phyloP scores from a whole-genome alignment of 2,888 invertebrate species.

The Scelioninae gen. 2 region DNA sequence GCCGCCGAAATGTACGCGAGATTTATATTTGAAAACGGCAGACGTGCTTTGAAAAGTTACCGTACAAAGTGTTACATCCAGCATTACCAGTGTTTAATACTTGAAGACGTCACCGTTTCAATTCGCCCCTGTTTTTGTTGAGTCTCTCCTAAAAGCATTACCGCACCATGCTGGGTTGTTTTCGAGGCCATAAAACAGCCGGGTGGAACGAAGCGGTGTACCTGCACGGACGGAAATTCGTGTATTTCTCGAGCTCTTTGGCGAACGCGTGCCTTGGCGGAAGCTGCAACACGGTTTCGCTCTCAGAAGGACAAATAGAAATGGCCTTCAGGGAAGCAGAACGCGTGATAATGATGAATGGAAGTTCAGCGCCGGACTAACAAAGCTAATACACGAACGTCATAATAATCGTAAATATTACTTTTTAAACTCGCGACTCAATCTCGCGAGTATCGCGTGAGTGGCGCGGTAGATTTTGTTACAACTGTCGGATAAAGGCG shows the following conservation, averaged over 20 bases:
- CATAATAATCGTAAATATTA: constrained; percentile 44
- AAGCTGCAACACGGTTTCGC: constrained; percentile 73
- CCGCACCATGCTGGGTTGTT: constrained; percentile 60
- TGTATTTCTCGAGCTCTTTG: constrained; percentile 55
- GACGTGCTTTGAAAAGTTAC: constrained; percentile 19
- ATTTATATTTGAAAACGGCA: too few species aligned
- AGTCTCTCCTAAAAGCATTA: constrained; percentile 48
- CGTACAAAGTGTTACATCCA: constrained; percentile 40
- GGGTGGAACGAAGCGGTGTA: constrained; percentile 56
- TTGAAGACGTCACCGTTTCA: constrained; percentile 45
- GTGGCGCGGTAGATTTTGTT: too few species aligned
- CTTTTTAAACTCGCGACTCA: constrained; percentile 19
- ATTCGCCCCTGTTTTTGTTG: constrained; percentile 38
- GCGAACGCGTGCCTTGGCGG: constrained; percentile 67
- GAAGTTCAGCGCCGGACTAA: constrained; percentile 67
- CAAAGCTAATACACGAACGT: constrained; percentile 51
- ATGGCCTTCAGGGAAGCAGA: constrained; percentile 59
- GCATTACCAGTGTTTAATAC: constrained; percentile 31
- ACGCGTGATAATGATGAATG: constrained; percentile 70
- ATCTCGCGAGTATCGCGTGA: too few species aligned
- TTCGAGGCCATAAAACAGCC: constrained; percentile 67
- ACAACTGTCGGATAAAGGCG: too few species aligned
- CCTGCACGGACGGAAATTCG: constrained; percentile 54
- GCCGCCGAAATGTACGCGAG: too few species aligned
- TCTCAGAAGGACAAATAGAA: constrained; percentile 73